These are phyloP conservation scores for Helicoverpa assulta DNA, from an alignment of 2,888 invertebrate species.

Conservation along the genomic window DNA sequence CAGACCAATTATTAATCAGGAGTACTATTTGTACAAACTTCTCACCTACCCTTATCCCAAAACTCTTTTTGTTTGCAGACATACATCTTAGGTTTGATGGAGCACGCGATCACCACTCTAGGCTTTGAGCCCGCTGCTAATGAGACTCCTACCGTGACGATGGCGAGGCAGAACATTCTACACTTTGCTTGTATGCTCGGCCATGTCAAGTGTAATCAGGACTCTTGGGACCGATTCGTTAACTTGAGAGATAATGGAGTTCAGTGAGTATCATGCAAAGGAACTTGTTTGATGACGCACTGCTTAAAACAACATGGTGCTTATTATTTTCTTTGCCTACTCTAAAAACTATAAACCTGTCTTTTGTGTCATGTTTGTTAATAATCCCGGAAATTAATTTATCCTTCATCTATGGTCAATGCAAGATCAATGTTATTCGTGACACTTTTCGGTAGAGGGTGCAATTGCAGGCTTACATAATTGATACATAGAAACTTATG, in stretches of 20 bases:
- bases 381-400: too few species aligned
- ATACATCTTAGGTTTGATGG: constrained; percentile 75
- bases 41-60: not conserved
- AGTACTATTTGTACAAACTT: not conserved
- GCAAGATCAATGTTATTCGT: too few species aligned
- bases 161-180: constrained; percentile 89
- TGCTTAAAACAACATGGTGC: too few species aligned
- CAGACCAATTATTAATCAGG: not conserved
- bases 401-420: too few species aligned
- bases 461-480: too few species aligned
- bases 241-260: constrained; percentile 63
- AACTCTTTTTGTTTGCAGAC: constrained; percentile 63
- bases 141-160: constrained; percentile 77
- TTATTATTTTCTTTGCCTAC: too few species aligned
- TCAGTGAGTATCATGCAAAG: constrained; percentile 13
- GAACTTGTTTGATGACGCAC: too few species aligned
- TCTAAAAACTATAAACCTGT: too few species aligned
- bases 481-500: not conserved
- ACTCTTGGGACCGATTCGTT: constrained; percentile 75
- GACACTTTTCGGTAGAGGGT: too few species aligned
- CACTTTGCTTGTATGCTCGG: constrained; percentile 92
- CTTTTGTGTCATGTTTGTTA: too few species aligned
- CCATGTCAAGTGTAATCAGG: constrained; percentile 87
- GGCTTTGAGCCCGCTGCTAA: constrained; percentile 70
- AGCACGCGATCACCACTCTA: constrained; percentile 75